Evolutionary conservation across 2,888 invertebrate species (phyloP), one percentile per base, ranked within the genome.

Genomic region (Diabrotica balteata): DNA sequence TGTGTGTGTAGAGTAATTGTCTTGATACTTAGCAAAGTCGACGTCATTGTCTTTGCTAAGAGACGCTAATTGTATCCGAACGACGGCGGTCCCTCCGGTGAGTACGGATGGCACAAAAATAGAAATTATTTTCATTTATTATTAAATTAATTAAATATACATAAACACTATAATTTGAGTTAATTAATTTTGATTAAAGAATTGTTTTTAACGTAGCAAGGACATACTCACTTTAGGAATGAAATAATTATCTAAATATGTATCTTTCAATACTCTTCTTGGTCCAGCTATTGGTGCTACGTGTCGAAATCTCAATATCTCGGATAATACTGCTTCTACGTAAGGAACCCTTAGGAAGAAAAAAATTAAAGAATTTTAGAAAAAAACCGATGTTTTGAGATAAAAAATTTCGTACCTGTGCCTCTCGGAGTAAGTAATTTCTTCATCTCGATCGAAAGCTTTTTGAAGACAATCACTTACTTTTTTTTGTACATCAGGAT

Each of bases 401-500:
- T 7, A 49, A 7, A 11, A 32, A 32, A 32, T 32, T 32, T 32
- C 5, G 74, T 82, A 87, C 88, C 82, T 85, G 7, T 79, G 62
- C 76, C 84, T 85, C 74, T 89, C 87, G 7, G 78, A 77, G 54
- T 87, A 80, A 10, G 82, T 78, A 0, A 88, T 85, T 7, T 85
- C 76, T 59, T 84, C 83, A 8, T 85, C 80, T 61, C 79, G 80
- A 0, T 83, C 78, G 43, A 86, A 81, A 50, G 85, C 84, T 0
- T 76, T 71, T 49, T 86, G 85, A n/a, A 91, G 81, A 75, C 89
- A 88, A 0, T 83, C 76, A 47, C 88, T 88, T 1, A 89, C 82
- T 74, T 86, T 86, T 2, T 81, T 77, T 79, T 91, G 91, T 4
- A 90, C 80, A 8, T 90, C 87, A 54, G 87, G 87, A 68, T 88